Evolutionary conservation across 1,140 invertebrate genomes (phyloP), one percentile per base, ranked within the genome.

Genomic region (Eumeta japonica): DNA sequence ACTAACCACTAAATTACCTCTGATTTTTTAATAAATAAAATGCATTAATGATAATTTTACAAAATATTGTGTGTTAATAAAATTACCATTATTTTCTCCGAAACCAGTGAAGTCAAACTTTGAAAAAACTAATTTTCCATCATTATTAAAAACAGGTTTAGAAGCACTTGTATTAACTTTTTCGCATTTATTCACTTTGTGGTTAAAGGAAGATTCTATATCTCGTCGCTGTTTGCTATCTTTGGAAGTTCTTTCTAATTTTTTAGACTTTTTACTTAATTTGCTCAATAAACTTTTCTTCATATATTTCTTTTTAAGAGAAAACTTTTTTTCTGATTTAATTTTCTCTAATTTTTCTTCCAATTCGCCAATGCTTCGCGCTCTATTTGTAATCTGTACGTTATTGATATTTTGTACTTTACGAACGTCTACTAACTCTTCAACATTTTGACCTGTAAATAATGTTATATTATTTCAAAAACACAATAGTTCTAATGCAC

Each of bases 91-190:
- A 12, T 55, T 44, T 10, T n/a, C n/a, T n/a, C 62, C 64, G 48
- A 59, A 28, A 43, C 56, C 67, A 16, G 82, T 80, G 64, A 90
- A 90, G 51, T 90, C 87, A 78, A 91, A 89, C 70, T 89, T 90
- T 34, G 86, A 89, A 59, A 88, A 91, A 7, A 90, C 86, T 63
- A 91, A 81, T 73, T 88, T 87, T 9, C 85, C 86, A 46, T 88
- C 83, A 41, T 80, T 85, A 59, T 89, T 89, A 46, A 84, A 88
- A 16, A 89, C 76, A 20, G 84, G 85, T 62, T 88, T 87, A 18
- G 58, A 46, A 20, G 71, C 51, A 59, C 77, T 79, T n/a, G 70
- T 13, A 39, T 58, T 53, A 14, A 39, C 35, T 50, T 62, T 54
- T 5, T 43, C 34, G 20, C 5, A 24, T n/a, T 24, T 7, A 5